Base-by-base conservation (phyloP, 2,113 vertebrate species). In the Ceyx melanurus region DNA sequence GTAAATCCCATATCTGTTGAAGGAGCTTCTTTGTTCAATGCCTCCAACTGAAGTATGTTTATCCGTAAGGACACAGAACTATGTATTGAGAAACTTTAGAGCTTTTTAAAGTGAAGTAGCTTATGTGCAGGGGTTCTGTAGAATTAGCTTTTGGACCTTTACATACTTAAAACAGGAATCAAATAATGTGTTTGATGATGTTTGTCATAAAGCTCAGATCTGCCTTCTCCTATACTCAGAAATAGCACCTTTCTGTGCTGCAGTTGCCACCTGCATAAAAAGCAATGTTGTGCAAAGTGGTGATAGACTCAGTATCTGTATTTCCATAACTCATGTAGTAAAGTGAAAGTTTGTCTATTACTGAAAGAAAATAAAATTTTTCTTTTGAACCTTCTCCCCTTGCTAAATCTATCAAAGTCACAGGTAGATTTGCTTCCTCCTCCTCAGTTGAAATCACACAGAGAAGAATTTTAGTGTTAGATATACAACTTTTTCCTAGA, bases 401-500 rank as follows among this genome's bases (percentile, higher is more conserved):
- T 1, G 2, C 12, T 35, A 31, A 56, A 50, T 70, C 45, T 60
- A 3, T 7, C 3, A 4, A 77, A 71, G n/a, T 62, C 60, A 67
- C n/a, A 15, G 61, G 28, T n/a, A 48, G 29, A 80, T 20, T 87
- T 51, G 43, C 43, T 40, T 20, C 22, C 6, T 15, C 26, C 26
- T 5, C 11, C 13, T 58, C 79, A 1, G 50, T 2, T 76, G 64
- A 92, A 87, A 46, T 87, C 51, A 64, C 22, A 62, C 8, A 73
- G 50, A 46, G 43, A 54, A 73, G 62, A 61, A 40, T 80, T 86
- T 82, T 66, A 77, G 20, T 76, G 66, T 82, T 90, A 88, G 56
- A n/a, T 94, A 8, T 66, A 25, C 23, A 85, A 70, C 85, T 91
- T 85, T 87, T 82, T 92, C 82, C 86, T 79, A 89, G 91, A 56